These are phyloP conservation scores for Conus ventricosus DNA, from an alignment of 1,140 invertebrate species.

Conservation along the genomic window DNA sequence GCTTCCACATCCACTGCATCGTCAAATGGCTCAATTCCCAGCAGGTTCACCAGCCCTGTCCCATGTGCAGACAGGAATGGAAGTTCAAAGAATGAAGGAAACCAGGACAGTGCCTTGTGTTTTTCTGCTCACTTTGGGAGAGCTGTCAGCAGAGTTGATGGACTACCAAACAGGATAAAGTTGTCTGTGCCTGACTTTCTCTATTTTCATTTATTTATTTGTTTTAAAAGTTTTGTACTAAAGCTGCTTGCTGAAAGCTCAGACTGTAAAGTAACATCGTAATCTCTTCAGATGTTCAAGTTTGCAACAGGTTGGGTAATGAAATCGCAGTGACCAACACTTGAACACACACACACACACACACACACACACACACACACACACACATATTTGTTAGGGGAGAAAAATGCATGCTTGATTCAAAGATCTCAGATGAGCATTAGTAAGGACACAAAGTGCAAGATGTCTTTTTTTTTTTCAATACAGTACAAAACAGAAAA, in stretches of 20 bases:
- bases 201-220: not conserved
- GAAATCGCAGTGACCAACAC: not conserved
- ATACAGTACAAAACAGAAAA: no score
- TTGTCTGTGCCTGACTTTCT: not conserved
- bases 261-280: no score
- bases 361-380: not conserved
- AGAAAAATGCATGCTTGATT: no score
- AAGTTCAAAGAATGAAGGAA: conserved; percentile 89
- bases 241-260: not conserved
- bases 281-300: no score
- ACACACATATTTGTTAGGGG: not conserved
- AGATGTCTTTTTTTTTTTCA: no score
- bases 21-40: conserved; percentile 99
- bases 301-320: no score
- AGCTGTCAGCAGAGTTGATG: no score
- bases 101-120: not conserved
- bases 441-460: no score
- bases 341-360: not conserved
- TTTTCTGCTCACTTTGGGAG: not conserved
- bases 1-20: conserved; percentile 99
- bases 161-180: not conserved
- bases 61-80: conserved; percentile 99
- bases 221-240: not conserved
- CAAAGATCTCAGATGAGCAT: no score
- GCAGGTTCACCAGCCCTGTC: conserved; percentile 95